A percentile compares a stretch with the other conserved stretches of the same genome.
These are phyloP conservation scores for Apis florea DNA, from an alignment of 1,140 invertebrate species.

Conservation along the genomic window DNA sequence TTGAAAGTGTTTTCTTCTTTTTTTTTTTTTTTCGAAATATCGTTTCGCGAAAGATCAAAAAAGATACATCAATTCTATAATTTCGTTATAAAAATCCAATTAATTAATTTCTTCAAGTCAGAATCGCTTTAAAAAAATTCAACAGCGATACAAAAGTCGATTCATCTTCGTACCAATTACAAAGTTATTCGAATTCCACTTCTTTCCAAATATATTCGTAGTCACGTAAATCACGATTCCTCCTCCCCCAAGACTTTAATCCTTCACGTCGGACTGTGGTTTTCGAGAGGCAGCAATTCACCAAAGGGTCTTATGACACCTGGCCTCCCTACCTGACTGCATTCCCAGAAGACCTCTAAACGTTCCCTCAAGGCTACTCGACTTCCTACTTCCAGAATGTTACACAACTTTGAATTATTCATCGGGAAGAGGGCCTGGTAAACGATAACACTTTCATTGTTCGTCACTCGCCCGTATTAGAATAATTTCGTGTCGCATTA, in stretches of 20 bases:
- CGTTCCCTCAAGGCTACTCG: slow-evolving; percentile 49
- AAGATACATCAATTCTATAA: no score
- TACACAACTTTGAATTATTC: slow-evolving; percentile 48
- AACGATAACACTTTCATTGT: slow-evolving; percentile 44
- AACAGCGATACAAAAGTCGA: no score
- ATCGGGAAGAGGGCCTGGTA: slow-evolving; percentile 6
- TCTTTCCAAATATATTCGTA: not conserved
- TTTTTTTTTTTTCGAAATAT: not conserved
- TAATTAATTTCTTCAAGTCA: no score
- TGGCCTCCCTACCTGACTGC: slow-evolving; percentile 38
- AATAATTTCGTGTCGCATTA: slow-evolving; percentile 27
- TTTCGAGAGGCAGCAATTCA: slow-evolving; percentile 1
- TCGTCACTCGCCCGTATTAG: not conserved
- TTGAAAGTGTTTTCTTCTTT: not conserved
- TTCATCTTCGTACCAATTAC: not conserved
- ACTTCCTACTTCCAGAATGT: slow-evolving; percentile 50
- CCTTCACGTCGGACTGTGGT: not conserved
- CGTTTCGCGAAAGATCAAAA: no score
- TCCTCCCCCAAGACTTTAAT: not conserved
- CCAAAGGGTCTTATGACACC: slow-evolving; percentile 26
- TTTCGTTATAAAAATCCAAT: no score
- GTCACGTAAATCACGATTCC: not conserved
- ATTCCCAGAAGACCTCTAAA: slow-evolving; percentile 38
- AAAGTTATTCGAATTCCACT: not conserved
- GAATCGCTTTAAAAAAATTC: no score